These are phyloP conservation scores for Protobothrops mucrosquamatus DNA, from an alignment of 2,113 vertebrate species.

Conservation along the genomic window DNA sequence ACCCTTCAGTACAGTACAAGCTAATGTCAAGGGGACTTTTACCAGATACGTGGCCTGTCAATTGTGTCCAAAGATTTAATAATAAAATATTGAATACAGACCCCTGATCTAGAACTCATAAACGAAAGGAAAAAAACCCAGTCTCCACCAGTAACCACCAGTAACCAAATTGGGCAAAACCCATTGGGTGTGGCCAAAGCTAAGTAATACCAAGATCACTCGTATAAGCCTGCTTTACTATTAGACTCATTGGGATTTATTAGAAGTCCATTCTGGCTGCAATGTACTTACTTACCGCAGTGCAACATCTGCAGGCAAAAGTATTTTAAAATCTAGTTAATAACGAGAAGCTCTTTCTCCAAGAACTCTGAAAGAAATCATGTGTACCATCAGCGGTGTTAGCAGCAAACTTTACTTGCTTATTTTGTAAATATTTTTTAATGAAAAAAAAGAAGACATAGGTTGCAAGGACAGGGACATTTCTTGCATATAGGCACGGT, in stretches of 20 bases:
- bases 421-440: not conserved
- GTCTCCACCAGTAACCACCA: not conserved
- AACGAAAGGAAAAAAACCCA: too few species aligned
- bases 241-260: not conserved
- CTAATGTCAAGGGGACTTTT: not conserved
- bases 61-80: not conserved
- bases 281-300: not conserved
- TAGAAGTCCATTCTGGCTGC: not conserved
- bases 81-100: too few species aligned
- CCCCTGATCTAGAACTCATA: not conserved
- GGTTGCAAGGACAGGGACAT: not conserved
- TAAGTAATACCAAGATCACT: not conserved
- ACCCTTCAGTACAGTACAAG: not conserved
- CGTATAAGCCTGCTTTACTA: not conserved
- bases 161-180: not conserved
- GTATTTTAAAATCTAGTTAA: not conserved
- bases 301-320: not conserved
- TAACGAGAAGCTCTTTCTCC: not conserved
- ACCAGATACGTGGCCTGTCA: not conserved
- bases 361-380: not conserved
- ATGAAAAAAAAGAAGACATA: not conserved
- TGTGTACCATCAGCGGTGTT: not conserved
- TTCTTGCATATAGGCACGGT: conserved; percentile 41
- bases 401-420: not conserved
- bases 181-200: not conserved